Percentiles rank a stretch among this genome's conserved stretches.
These are phyloP conservation scores for Leptinotarsa lineolata DNA, from an alignment of 1,140 invertebrate species.

Conservation along the genomic window DNA sequence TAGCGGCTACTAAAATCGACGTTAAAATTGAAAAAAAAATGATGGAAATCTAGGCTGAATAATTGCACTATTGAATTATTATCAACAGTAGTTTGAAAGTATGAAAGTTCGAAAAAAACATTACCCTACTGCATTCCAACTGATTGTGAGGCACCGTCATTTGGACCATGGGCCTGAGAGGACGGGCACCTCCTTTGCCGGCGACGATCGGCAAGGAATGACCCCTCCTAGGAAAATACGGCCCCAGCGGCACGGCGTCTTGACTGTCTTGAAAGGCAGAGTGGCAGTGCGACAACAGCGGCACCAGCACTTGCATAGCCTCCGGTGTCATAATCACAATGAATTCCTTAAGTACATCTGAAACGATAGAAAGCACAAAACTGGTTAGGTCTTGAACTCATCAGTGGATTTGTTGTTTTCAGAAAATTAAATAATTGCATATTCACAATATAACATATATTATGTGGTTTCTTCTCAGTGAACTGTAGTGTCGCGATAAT, in stretches of 20 bases:
- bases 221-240: conserved; percentile 72
- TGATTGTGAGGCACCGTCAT: conserved; percentile 82
- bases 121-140: conserved; percentile 70
- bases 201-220: conserved; percentile 58
- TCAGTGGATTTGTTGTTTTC: no score
- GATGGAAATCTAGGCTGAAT: no score
- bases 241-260: conserved; percentile 71
- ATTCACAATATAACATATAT: no score
- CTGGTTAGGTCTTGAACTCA: no score
- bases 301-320: conserved; percentile 79
- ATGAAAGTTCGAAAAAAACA: no score
- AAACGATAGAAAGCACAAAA: conserved; percentile 46
- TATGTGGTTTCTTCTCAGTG: no score
- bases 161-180: conserved; percentile 82
- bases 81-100: no score
- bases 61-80: no score
- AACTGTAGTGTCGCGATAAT: no score
- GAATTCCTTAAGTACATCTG: conserved; percentile 84
- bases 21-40: no score
- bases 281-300: conserved; percentile 83
- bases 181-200: conserved; percentile 65
- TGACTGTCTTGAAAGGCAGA: conserved; percentile 77
- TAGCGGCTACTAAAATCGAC: no score
- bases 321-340: conserved; percentile 82
- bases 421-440: no score